These are phyloP conservation scores for Eilema griseolum DNA, from an alignment of 2,888 invertebrate species.

Conservation along the genomic window DNA sequence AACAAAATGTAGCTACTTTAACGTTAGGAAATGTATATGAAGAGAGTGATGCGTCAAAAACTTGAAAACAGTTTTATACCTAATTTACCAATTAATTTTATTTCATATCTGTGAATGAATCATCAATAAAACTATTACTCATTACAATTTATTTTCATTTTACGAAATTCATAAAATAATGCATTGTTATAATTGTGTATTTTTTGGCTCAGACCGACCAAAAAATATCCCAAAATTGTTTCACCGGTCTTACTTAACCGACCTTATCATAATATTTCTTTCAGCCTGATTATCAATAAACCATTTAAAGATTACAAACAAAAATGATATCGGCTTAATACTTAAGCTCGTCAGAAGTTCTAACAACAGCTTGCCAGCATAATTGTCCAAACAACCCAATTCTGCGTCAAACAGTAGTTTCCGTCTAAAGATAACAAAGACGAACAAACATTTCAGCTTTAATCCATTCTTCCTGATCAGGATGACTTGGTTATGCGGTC, in stretches of 20 bases:
- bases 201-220: too few species aligned
- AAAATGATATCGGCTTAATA: constrained; percentile 21
- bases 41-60: too few species aligned
- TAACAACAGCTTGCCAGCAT: constrained; percentile 23
- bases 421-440: constrained; percentile 51
- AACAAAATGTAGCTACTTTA: too few species aligned
- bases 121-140: too few species aligned
- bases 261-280: not conserved
- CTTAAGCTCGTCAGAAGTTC: constrained; percentile 28
- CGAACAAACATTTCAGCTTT: constrained; percentile 51
- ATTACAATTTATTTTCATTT: too few species aligned
- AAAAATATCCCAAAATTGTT: too few species aligned
- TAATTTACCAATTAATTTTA: too few species aligned
- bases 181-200: too few species aligned
- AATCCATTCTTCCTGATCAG: constrained; percentile 75
- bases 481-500: constrained; percentile 72
- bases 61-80: too few species aligned
- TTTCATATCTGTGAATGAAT: too few species aligned
- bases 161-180: too few species aligned
- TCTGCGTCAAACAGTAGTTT: constrained; percentile 42
- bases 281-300: constrained; percentile 7
- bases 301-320: constrained; percentile 17
- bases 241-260: not conserved
- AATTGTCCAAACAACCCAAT: constrained; percentile 45
- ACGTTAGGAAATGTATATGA: too few species aligned